Base-by-base conservation (phyloP, 2,113 vertebrate species). In the Stegastes partitus region DNA sequence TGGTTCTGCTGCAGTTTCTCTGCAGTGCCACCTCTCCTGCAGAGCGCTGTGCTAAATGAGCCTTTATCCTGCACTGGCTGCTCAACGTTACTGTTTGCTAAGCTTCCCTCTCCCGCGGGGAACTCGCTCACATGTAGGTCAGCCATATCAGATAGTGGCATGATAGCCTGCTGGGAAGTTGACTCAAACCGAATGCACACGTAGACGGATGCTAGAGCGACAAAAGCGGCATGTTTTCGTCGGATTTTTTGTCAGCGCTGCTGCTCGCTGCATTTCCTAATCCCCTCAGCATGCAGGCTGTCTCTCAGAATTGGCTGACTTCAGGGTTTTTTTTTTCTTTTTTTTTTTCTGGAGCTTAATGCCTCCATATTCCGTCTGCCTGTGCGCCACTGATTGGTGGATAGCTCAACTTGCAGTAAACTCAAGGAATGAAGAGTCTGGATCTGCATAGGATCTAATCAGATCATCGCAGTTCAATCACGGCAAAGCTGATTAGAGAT, bases 41-140 rank as follows among this genome's bases (percentile, higher is more conserved):
- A 74, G 81, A 85, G 87, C 50, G 21, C 73, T 73, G 79, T 42
- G 77, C 84, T 82, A 58, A 82, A 74, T 70, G 45, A 87, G 54
- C 85, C 62, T 79, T 76, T 55, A 79, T 68, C 71, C 44, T 56
- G 73, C 57, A 25, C 64, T 74, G 66, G 68, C 66, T 57, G 73
- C 50, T 74, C 66, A 61, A 64, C 70, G 34, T 45, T 62, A 42
- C 47, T 57, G 70, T 62, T 79, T 3, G 31, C 76, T 77, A 12
- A 85, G 77, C 74, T 67, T 34, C 45, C 23, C n/a, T 74, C 67
- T 84, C 84, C 82, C 44, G 64, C n/a, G 11, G 86, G 87, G 79
- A 68, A 34, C 66, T 70, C n/a, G 26, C 77, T 67, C 73, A 83
- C 84, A 91, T 92, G 82, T 92, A 90, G 93, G 93, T 92, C 92